Evolutionary conservation across 1,140 invertebrate species (phyloP).

Genomic region (Drosophila murphyi): DNA sequence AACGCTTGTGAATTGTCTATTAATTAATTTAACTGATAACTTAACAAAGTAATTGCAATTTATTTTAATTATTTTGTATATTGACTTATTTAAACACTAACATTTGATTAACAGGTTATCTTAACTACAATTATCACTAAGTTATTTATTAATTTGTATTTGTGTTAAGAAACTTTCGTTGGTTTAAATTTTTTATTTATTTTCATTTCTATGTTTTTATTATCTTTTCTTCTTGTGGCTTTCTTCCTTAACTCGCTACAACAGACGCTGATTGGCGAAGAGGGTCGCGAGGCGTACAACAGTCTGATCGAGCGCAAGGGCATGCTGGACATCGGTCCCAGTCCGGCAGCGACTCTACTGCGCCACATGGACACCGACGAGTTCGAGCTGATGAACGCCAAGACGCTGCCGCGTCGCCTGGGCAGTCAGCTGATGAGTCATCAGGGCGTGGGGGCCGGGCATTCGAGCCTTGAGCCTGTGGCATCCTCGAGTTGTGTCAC

Average conservation of each 20-base stretch:
- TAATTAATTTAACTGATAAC: conserved; percentile 10
- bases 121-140: too few species aligned
- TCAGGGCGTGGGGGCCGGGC: background rate
- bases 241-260: conserved; percentile 69
- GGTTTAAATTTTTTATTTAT: conserved; percentile 15
- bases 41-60: background rate
- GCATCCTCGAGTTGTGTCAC: background rate
- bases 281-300: conserved; percentile 95
- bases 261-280: conserved; percentile 91
- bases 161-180: background rate
- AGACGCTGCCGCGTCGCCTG: conserved; percentile 61
- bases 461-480: background rate
- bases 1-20: background rate
- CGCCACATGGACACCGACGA: conserved; percentile 78
- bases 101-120: too few species aligned
- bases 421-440: conserved; percentile 41
- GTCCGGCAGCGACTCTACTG: conserved; percentile 68
- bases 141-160: too few species aligned
- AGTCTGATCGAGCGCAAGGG: conserved; percentile 91
- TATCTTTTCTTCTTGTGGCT: conserved; percentile 29
- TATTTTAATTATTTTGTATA: conserved; percentile 37
- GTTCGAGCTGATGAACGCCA: conserved; percentile 68
- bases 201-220: conserved; percentile 30
- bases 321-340: conserved; percentile 70
- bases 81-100: conserved; percentile 17